These are phyloP conservation scores for Elachura formosa DNA, from an alignment of 2,113 vertebrate species.

Conservation along the genomic window DNA sequence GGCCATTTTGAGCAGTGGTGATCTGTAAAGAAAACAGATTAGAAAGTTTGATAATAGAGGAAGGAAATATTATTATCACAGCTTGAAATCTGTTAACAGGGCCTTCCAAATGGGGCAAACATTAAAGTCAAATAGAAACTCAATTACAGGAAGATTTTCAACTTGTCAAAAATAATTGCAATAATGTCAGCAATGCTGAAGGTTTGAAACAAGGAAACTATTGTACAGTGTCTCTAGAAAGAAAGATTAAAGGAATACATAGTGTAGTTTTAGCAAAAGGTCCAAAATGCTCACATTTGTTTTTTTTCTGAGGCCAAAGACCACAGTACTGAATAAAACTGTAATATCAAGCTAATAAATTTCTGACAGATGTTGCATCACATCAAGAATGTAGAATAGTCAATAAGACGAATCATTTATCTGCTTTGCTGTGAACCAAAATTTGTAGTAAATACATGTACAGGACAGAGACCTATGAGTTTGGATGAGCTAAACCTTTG, in stretches of 20 bases:
- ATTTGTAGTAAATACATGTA: not conserved
- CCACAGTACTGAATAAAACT: conserved; percentile 44
- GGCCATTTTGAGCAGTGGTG: conserved; percentile 25
- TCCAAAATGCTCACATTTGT: conserved; percentile 52
- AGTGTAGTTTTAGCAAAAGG: not conserved
- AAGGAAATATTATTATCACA: conserved; percentile 77
- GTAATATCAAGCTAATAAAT: not conserved
- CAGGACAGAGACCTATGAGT: not conserved
- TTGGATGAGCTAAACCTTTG: not conserved
- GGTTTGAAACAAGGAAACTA: conserved; percentile 63
- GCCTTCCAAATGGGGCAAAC: conserved; percentile 61
- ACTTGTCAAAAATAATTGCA: conserved; percentile 76
- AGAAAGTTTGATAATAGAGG: conserved; percentile 65
- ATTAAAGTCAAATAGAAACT: conserved; percentile 74
- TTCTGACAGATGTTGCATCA: conserved; percentile 43
- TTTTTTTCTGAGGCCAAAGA: conserved; percentile 50
- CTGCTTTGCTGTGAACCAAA: conserved; percentile 8
- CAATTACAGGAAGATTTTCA: conserved; percentile 77
- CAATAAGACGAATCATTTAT: conserved; percentile 3
- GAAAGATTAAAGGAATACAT: conserved; percentile 56
- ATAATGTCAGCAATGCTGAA: conserved; percentile 66
- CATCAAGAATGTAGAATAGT: not conserved
- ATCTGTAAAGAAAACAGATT: conserved; percentile 72
- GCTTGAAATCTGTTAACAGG: conserved; percentile 72
- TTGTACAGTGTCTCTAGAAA: conserved; percentile 46